These are phyloP conservation scores for Vespertilio murinus DNA, from an alignment of 2,797 vertebrate genomes.

Conservation along the genomic window DNA sequence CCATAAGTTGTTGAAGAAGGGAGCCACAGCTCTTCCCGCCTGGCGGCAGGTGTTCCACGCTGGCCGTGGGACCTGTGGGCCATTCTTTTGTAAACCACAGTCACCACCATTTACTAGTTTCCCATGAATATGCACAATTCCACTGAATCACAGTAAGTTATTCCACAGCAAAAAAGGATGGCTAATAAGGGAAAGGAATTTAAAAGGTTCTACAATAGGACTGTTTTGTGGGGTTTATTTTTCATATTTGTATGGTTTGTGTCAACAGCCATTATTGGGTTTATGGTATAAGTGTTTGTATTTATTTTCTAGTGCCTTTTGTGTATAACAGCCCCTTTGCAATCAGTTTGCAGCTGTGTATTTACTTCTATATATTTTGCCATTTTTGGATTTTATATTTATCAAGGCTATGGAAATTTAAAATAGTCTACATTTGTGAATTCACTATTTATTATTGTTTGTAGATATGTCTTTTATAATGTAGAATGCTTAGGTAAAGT, in stretches of 20 bases:
- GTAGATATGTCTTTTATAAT: conserved; percentile 46
- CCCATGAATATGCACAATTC: neutral
- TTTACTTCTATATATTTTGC: conserved; percentile 24
- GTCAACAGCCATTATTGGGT: neutral
- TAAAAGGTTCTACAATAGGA: neutral
- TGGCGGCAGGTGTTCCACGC: neutral
- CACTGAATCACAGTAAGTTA: conserved; percentile 10
- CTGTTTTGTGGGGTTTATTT: neutral
- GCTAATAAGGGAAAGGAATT: conserved; percentile 65
- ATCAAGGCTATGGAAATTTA: conserved; percentile 30
- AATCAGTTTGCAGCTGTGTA: neutral
- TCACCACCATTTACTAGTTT: neutral
- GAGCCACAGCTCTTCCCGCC: neutral
- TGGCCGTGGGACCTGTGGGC: neutral
- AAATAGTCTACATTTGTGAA: conserved; percentile 30
- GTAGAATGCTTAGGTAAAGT: neutral
- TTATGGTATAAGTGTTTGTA: neutral
- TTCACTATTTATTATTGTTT: conserved; percentile 50
- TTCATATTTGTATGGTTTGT: neutral
- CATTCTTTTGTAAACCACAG: neutral
- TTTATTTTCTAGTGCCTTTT: conserved; percentile 51
- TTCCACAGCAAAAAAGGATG: conserved; percentile 27
- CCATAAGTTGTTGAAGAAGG: conserved; percentile 81
- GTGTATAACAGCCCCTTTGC: conserved; percentile 8
- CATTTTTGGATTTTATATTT: conserved; percentile 65